Evolutionary conservation across 2,797 vertebrate genomes (phyloP).

Genomic region (Heliangelus exortis): DNA sequence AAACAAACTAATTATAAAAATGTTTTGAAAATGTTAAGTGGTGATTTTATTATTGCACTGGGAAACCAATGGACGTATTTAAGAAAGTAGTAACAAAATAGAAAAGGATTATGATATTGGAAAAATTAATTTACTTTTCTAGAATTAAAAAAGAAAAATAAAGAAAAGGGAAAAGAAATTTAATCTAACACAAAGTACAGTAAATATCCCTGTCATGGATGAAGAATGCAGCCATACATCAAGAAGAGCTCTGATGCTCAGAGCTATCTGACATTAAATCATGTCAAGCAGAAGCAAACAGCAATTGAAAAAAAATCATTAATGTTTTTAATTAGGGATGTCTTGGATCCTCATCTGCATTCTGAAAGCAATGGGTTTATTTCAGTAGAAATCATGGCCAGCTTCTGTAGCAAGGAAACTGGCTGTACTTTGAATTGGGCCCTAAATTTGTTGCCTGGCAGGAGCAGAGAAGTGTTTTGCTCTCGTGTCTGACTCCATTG

Average conservation of each 20-base stretch:
- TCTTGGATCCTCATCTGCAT: constrained; percentile 48
- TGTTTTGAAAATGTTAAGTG: neutral
- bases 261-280: constrained; percentile 39
- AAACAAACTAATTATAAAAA: neutral
- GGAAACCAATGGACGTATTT: neutral
- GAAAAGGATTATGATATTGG: neutral
- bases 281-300: constrained; percentile 43
- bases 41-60: neutral
- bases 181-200: neutral
- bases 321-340: constrained; percentile 58
- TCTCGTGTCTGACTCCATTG: constrained; percentile 49
- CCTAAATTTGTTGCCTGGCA: constrained; percentile 63
- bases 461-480: constrained; percentile 43
- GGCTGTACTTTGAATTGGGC: constrained; percentile 52
- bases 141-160: neutral
- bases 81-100: neutral
- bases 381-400: constrained; percentile 51
- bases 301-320: constrained; percentile 5
- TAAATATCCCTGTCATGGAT: neutral
- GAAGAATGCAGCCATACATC: neutral
- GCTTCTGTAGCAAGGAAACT: constrained; percentile 49
- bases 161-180: neutral
- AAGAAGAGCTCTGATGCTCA: neutral
- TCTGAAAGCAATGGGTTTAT: constrained; percentile 39
- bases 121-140: neutral